These are phyloP conservation scores for Stegostoma tigrinum DNA, from an alignment of 2,113 vertebrate species.

Conservation along the genomic window DNA sequence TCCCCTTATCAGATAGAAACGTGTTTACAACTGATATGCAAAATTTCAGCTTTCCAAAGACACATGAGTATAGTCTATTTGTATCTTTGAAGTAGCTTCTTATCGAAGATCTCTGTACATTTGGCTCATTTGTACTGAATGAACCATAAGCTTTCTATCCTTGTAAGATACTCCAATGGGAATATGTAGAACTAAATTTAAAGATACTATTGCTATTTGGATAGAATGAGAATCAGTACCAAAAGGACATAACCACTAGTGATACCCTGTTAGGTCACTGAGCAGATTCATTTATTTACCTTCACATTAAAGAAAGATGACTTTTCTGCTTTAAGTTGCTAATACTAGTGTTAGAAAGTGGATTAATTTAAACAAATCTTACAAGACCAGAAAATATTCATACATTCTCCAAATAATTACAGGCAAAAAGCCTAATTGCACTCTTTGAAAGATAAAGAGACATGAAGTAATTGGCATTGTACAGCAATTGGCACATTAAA, in stretches of 20 bases:
- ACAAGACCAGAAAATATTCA: not conserved
- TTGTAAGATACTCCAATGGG: not conserved
- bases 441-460: not conserved
- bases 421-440: not conserved
- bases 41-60: not conserved
- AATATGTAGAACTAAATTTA: not conserved
- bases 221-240: not conserved
- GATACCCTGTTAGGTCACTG: not conserved
- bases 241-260: not conserved
- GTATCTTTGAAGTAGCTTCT: not conserved
- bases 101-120: not conserved
- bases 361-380: not conserved
- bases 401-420: not conserved
- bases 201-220: not conserved
- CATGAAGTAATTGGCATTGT: not conserved
- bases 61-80: not conserved
- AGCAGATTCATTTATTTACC: not conserved
- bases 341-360: not conserved
- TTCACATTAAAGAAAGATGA: not conserved
- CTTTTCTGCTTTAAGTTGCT: not conserved
- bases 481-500: not conserved
- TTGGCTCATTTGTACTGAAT: not conserved
- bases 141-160: not conserved
- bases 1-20: not conserved
- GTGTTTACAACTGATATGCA: not conserved